phyloP scores from a whole-genome alignment of 2,113 vertebrate genomes.

The Cyprinodon variegatus region DNA sequence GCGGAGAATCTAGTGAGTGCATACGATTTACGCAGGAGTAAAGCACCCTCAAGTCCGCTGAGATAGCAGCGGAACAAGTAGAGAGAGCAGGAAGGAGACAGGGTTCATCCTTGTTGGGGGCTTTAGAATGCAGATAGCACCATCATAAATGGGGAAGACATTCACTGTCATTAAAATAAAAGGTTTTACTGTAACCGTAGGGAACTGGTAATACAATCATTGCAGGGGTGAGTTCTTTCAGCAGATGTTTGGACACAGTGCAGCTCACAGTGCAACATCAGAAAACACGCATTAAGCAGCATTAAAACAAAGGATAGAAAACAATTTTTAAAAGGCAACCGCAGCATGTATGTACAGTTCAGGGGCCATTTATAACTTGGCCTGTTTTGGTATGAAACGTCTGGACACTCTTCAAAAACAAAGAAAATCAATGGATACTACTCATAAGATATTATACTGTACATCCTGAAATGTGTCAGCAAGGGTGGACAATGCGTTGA shows the following conservation, averaged over 20 bases:
- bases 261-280: constrained; percentile 42
- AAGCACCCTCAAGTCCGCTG: constrained; percentile 72
- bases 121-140: constrained; percentile 25
- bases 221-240: constrained; percentile 39
- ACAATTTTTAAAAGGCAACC: constrained; percentile 45
- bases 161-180: constrained; percentile 46
- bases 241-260: constrained; percentile 57
- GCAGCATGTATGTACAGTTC: constrained; percentile 62
- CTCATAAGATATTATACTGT: constrained; percentile 19
- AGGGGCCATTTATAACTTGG: constrained; percentile 50
- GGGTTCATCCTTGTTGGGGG: constrained; percentile 30
- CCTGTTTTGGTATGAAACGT: constrained; percentile 74
- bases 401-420: constrained; percentile 16
- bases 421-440: constrained; percentile 29
- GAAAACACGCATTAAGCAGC: constrained; percentile 70
- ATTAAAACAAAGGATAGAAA: constrained; percentile 38
- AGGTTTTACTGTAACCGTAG: background rate
- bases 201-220: constrained; percentile 43
- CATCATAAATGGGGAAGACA: constrained; percentile 8
- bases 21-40: constrained; percentile 58
- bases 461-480: constrained; percentile 25
- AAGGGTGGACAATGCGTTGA: constrained; percentile 49
- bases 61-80: constrained; percentile 24
- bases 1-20: constrained; percentile 64
- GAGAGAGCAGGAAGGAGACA: constrained; percentile 3